Conservation (phyloP, 2,797 vertebrate species). For the Karalla daura region DNA sequence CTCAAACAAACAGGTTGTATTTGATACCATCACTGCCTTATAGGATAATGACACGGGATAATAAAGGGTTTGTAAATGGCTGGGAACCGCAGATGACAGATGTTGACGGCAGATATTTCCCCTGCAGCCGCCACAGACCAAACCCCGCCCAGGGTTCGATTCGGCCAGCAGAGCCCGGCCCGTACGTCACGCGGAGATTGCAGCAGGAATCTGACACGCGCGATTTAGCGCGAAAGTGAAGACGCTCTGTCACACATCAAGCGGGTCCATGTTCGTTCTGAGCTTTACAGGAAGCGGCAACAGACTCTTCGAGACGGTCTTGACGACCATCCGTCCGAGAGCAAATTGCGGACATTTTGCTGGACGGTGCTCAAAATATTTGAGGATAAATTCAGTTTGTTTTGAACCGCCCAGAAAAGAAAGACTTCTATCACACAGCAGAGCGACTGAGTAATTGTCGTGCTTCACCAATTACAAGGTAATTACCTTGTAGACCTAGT, state of each 20-base stretch:
- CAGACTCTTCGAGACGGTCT: too few species aligned
- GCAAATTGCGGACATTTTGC: too few species aligned
- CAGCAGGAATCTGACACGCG: background rate
- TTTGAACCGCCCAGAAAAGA: constrained; percentile 18
- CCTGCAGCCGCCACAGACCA: constrained; percentile 21
- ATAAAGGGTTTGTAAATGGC: background rate
- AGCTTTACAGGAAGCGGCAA: too few species aligned
- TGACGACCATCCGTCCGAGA: too few species aligned
- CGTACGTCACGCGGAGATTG: background rate
- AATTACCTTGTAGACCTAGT: background rate
- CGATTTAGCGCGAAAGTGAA: too few species aligned
- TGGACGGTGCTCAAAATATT: too few species aligned
- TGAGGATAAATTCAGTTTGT: too few species aligned
- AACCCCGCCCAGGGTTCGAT: constrained; percentile 25
- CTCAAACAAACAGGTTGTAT: constrained; percentile 22
- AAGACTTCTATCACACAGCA: constrained; percentile 5
- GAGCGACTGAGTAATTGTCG: background rate
- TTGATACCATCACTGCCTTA: constrained; percentile 16
- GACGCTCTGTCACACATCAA: too few species aligned
- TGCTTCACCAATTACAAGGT: background rate
- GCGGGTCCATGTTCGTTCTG: too few species aligned
- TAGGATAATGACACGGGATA: background rate
- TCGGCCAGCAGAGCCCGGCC: background rate
- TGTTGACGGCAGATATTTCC: constrained; percentile 24
- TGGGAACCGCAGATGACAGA: constrained; percentile 5